phyloP scores from a whole-genome alignment of 2,113 vertebrate species.

The Plecotus auritus region DNA sequence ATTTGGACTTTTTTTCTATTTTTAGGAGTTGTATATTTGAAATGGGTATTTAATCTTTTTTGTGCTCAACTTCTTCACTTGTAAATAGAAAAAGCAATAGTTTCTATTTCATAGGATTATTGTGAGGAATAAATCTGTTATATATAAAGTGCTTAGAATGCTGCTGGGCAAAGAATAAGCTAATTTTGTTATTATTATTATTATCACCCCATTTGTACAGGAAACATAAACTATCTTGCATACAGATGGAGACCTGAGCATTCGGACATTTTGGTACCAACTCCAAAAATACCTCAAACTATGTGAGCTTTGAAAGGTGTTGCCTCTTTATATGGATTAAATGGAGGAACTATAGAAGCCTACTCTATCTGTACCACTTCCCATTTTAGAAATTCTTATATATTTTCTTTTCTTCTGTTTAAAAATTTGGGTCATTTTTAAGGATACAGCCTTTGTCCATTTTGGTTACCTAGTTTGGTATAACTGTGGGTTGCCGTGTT shows the following conservation, averaged over 20 bases:
- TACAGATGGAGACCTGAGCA: neutral
- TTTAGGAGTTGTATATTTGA: neutral
- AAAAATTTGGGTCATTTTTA: neutral
- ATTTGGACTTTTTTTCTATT: neutral
- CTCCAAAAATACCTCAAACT: constrained; percentile 5
- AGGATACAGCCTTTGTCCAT: neutral
- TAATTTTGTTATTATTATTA: neutral
- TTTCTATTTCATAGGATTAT: neutral
- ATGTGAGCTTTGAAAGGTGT: neutral
- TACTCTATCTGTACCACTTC: neutral
- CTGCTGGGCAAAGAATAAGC: neutral
- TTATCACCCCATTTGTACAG: neutral
- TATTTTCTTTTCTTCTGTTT: neutral
- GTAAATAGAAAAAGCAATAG: neutral
- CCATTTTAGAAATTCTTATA: neutral
- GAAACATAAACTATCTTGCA: neutral
- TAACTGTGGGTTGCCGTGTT: constrained; percentile 16
- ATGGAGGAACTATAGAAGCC: neutral
- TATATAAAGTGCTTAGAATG: neutral
- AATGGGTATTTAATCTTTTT: neutral
- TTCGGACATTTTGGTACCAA: neutral
- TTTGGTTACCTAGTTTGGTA: constrained; percentile 31
- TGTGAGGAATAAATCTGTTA: neutral
- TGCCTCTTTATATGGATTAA: neutral
- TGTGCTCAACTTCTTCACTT: neutral